Evolutionary conservation across 2,888 invertebrate species (phyloP).

Genomic region (Trisateles emortualis): DNA sequence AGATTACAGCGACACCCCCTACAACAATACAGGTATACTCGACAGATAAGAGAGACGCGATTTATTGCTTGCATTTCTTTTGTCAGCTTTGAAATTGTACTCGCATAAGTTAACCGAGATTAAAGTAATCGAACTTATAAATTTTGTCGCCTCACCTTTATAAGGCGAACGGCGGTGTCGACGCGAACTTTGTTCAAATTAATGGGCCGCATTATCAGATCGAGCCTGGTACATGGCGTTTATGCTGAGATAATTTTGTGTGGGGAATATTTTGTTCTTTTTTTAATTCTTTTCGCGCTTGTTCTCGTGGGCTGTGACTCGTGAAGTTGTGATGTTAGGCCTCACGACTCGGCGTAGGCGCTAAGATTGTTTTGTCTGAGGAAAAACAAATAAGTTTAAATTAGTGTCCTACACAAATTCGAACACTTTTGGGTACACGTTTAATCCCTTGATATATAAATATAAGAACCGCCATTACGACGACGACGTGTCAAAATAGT

Average conservation of each 20-base stretch:
- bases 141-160: constrained; percentile 87
- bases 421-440: constrained; percentile 28
- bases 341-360: constrained; percentile 53
- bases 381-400: constrained; percentile 40
- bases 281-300: constrained; percentile 69
- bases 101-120: constrained; percentile 87
- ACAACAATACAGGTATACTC: constrained; percentile 83
- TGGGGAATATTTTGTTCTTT: constrained; percentile 66
- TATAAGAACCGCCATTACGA: constrained; percentile 16
- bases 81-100: constrained; percentile 87
- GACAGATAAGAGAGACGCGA: constrained; percentile 79
- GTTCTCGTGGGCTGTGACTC: constrained; percentile 55
- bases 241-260: constrained; percentile 86
- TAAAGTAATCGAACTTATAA: constrained; percentile 88
- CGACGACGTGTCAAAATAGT: constrained; percentile 28
- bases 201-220: constrained; percentile 86
- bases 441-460: constrained; percentile 12
- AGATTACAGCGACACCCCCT: constrained; percentile 75
- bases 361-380: constrained; percentile 47
- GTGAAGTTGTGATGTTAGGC: constrained; percentile 48
- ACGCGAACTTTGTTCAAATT: constrained; percentile 86
- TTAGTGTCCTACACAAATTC: constrained; percentile 41
- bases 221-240: constrained; percentile 85
- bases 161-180: constrained; percentile 83
- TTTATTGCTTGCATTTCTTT: constrained; percentile 87